These are phyloP conservation scores for Protobothrops mucrosquamatus DNA, from an alignment of 2,113 vertebrate genomes.

Conservation along the genomic window DNA sequence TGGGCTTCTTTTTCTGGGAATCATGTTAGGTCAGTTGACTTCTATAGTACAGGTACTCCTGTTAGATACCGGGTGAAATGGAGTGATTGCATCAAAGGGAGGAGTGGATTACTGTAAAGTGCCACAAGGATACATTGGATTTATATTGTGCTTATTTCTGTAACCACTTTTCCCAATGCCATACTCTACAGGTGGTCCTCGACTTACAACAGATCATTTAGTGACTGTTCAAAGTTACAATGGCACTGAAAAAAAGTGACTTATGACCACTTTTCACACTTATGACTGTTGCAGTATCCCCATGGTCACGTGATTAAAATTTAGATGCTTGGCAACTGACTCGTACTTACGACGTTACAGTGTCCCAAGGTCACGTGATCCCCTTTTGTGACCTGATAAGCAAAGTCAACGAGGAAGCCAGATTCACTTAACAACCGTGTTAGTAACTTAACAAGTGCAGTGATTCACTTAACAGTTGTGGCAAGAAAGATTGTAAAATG, in stretches of 20 bases:
- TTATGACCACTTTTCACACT: neutral
- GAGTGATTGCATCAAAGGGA: neutral
- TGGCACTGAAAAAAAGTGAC: neutral
- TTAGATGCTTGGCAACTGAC: neutral
- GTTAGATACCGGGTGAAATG: neutral
- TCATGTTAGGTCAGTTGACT: neutral
- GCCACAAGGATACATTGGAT: neutral
- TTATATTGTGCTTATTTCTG: neutral
- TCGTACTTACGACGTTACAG: neutral
- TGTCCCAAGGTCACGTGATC: neutral
- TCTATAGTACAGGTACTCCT: neutral
- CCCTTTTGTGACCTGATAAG: neutral
- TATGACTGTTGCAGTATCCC: neutral
- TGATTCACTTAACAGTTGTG: neutral
- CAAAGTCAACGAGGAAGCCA: neutral
- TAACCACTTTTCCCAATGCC: neutral
- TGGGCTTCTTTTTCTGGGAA: neutral
- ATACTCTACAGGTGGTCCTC: neutral
- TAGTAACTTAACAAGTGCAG: neutral
- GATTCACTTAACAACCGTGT: neutral
- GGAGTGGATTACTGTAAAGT: neutral
- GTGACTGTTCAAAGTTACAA: neutral
- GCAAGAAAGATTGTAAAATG: neutral
- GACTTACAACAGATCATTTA: neutral
- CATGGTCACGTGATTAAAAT: neutral